Evolutionary conservation across 2,113 vertebrate species (phyloP).

Genomic region (Pachyramphus minor): DNA sequence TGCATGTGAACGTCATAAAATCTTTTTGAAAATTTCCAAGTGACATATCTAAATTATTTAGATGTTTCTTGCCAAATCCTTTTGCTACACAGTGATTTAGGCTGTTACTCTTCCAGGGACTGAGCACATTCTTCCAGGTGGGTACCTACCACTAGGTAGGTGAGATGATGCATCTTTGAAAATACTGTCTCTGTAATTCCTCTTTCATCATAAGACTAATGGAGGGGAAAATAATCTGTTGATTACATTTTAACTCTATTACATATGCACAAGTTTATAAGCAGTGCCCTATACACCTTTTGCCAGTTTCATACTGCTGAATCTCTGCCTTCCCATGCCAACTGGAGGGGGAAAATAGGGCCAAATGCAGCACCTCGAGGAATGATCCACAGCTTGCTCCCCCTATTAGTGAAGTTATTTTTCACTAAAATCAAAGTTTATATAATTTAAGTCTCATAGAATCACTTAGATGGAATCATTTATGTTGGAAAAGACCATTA

Average conservation of each 20-base stretch:
- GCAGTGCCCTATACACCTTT: not conserved
- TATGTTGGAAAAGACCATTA: not conserved
- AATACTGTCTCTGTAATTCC: not conserved
- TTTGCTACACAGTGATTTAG: not conserved
- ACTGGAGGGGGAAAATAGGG: not conserved
- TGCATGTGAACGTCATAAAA: not conserved
- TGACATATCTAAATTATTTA: not conserved
- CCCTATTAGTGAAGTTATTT: not conserved
- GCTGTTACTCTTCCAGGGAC: not conserved
- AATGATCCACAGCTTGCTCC: not conserved
- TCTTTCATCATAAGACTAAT: not conserved
- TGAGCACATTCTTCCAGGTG: not conserved
- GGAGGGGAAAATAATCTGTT: accelerated
- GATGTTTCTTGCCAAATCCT: not conserved
- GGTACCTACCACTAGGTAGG: not conserved
- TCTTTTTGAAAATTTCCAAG: not conserved
- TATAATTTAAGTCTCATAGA: not conserved
- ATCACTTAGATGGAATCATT: not conserved
- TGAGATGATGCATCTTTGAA: not conserved
- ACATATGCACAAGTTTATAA: not conserved
- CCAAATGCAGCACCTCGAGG: not conserved
- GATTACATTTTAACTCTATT: not conserved
- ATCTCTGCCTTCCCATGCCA: not conserved
- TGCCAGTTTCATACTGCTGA: not conserved
- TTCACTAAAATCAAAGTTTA: not conserved